Base-by-base conservation (phyloP, 1,140 invertebrate genomes). In the Aphidius gifuensis region DNA sequence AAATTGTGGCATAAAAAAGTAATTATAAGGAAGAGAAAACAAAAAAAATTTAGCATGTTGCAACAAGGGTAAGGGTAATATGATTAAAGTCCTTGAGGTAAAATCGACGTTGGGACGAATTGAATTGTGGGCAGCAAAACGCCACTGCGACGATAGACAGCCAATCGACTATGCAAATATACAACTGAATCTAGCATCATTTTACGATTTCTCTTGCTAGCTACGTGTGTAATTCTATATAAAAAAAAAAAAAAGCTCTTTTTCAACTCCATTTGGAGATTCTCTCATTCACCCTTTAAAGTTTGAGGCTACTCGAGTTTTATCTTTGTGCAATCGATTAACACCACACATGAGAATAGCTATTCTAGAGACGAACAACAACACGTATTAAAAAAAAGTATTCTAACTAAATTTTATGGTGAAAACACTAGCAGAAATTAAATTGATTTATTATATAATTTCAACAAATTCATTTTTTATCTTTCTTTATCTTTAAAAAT, bases 131-230 rank as follows among this genome's bases (percentile, higher is more conserved):
- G 50, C 50, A 58, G 59, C 16, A 40, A 60, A 60, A 60, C 50
- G 59, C 42, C 59, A 50, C 59, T 54, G 16, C 16, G 50, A 60
- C 59, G 50, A 60, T 60, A 49, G 48, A 49, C 23, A 49, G 58
- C n/a, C 58, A 60, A 60, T 60, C 58, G 58, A 60, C 59, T 60
- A 60, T 60, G 59, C 59, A 60, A 60, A 60, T 60, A 32, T 60
- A 32, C 50, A n/a, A 48, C 48, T 21, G 49, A 42, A 51, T 49
- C 58, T 49, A 60, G 23, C 59, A 51, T 49, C 50, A 60, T 60
- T 60, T 60, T 60, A 60, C 59, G 59, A 60, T 60, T 60, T 49
- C 32, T 55, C 39, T 55, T 55, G 53, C 43, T 44, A 6, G 6
- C 1, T 9, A 44, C 5, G 9, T 44, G 43, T 44, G 6, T 42